These are phyloP conservation scores for Melinaea marsaeus DNA, from an alignment of 2,888 invertebrate species.

Conservation along the genomic window DNA sequence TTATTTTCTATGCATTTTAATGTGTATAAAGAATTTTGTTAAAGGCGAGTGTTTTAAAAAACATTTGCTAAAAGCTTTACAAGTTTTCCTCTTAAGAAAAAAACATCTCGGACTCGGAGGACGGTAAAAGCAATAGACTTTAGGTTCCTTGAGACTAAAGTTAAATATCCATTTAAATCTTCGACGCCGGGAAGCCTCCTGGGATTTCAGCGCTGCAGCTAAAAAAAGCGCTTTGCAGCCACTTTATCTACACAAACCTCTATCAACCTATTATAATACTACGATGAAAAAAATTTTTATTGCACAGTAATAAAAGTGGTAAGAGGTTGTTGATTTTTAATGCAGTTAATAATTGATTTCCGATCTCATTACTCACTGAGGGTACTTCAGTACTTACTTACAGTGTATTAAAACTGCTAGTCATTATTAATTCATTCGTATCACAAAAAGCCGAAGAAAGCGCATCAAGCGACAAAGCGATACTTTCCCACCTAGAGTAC, in stretches of 20 bases:
- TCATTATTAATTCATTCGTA: constrained; percentile 10
- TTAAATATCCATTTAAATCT: constrained; percentile 78
- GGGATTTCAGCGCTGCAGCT: constrained; percentile 65
- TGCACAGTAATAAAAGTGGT: no score
- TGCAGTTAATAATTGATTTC: no score
- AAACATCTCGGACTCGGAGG: constrained; percentile 49
- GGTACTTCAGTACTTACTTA: no score
- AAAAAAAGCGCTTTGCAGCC: constrained; percentile 43
- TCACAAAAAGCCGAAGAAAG: constrained; percentile 55
- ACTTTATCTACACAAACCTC: constrained; percentile 26
- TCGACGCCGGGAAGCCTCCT: constrained; percentile 50
- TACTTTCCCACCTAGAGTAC: constrained; percentile 70
- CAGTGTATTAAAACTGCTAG: no score
- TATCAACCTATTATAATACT: background rate
- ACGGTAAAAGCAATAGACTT: constrained; percentile 69
- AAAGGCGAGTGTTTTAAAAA: constrained; percentile 59
- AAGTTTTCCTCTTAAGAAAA: constrained; percentile 55
- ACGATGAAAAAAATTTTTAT: background rate
- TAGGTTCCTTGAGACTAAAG: constrained; percentile 72
- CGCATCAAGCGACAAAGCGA: constrained; percentile 73
- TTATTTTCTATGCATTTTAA: background rate
- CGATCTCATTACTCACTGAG: no score
- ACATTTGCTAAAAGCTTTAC: constrained; percentile 68
- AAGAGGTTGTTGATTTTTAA: no score
- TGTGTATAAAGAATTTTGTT: constrained; percentile 41